phyloP scores from a whole-genome alignment of 2,113 vertebrate species.

The Pipa parva region DNA sequence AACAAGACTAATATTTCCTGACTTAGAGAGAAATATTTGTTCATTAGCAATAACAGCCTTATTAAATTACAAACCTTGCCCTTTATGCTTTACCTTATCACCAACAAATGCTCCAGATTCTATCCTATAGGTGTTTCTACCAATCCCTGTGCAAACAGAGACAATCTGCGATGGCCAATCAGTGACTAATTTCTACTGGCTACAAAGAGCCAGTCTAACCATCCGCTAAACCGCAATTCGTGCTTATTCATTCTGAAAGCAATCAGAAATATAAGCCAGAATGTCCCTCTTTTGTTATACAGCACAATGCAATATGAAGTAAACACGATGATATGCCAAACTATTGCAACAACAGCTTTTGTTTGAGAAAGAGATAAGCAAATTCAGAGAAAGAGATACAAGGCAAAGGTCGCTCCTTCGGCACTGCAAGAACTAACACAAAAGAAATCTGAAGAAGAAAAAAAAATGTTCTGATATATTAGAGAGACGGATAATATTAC shows the following conservation, averaged over 20 bases:
- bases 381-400: background rate
- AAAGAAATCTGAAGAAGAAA: conserved; percentile 14
- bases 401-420: conserved; percentile 7
- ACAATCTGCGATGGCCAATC: background rate
- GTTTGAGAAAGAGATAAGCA: background rate
- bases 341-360: conserved; percentile 13
- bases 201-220: background rate
- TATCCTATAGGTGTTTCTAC: background rate
- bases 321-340: conserved; percentile 13
- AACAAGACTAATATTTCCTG: no score
- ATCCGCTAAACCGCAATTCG: background rate
- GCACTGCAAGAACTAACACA: conserved; percentile 15
- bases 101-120: no score
- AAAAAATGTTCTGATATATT: conserved; percentile 8
- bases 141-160: background rate
- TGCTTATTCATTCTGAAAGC: background rate
- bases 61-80: no score
- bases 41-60: no score
- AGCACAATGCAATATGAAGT: conserved; percentile 5
- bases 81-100: no score
- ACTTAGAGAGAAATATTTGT: no score
- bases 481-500: background rate
- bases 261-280: conserved; percentile 9
- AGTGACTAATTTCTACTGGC: background rate
- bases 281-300: background rate